Percentiles rank a stretch among this genome's conserved stretches.
phyloP scores from a whole-genome alignment of 2,113 vertebrate genomes.

The Neolamprologus cancellatus region DNA sequence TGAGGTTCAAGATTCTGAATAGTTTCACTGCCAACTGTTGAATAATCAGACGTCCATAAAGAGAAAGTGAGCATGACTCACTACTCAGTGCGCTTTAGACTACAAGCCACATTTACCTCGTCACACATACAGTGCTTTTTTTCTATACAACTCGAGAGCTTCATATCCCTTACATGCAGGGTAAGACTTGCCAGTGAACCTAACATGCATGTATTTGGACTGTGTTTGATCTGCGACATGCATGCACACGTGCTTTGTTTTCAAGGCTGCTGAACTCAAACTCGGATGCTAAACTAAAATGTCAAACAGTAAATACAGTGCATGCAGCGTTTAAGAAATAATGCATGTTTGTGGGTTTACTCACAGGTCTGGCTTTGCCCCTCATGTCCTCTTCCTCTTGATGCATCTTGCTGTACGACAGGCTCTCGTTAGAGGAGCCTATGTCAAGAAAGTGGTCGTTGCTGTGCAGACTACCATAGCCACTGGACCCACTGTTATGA shows the following conservation, averaged over 20 bases:
- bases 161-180: background rate
- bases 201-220: background rate
- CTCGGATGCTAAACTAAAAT: background rate
- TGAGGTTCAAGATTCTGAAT: background rate
- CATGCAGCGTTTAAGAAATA: background rate
- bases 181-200: background rate
- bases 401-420: slow-evolving; percentile 50
- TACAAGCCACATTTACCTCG: background rate
- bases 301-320: background rate
- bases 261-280: background rate
- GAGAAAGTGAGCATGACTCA: background rate
- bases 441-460: slow-evolving; percentile 84
- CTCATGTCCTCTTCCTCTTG: slow-evolving; percentile 66
- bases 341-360: slow-evolving; percentile 36
- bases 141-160: background rate
- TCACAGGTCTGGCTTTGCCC: slow-evolving; percentile 73
- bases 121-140: background rate
- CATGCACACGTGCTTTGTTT: background rate
- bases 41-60: background rate
- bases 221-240: background rate
- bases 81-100: background rate
- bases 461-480: slow-evolving; percentile 85
- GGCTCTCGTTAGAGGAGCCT: slow-evolving; percentile 85
- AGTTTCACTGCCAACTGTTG: background rate
- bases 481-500: slow-evolving; percentile 84